Conservation (phyloP, 2,797 vertebrate genomes). For the Prionace glauca region DNA sequence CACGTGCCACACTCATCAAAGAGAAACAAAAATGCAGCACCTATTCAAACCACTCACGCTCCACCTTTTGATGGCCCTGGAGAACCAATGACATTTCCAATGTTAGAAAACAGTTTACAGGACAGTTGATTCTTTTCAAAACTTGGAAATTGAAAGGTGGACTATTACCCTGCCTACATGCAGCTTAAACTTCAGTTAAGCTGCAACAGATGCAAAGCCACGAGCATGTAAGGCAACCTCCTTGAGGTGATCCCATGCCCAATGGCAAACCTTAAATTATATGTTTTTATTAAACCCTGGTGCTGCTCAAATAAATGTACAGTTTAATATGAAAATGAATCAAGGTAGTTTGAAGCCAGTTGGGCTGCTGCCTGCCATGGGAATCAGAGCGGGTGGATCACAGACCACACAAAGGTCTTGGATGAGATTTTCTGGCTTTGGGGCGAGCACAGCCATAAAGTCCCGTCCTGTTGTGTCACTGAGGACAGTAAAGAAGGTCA, state of each 20-base stretch:
- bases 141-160: not conserved
- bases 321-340: conserved; percentile 1
- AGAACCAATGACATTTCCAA: not conserved
- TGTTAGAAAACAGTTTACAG: not conserved
- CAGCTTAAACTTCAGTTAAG: not conserved
- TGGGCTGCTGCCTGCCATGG: no score
- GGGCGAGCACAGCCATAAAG: no score
- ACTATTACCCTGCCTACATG: no score
- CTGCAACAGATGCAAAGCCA: not conserved
- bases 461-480: not conserved
- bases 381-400: no score
- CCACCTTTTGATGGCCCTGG: no score
- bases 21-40: not conserved
- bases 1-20: not conserved
- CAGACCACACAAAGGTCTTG: no score
- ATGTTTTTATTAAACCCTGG: not conserved
- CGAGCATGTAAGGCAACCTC: not conserved
- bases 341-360: not conserved
- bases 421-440: no score
- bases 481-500: conserved; percentile 36
- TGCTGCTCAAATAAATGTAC: not conserved
- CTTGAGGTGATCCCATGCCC: not conserved
- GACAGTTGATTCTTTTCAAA: not conserved
- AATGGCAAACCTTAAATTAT: not conserved
- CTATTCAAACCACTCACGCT: not conserved